Evolutionary conservation across 2,797 vertebrate species (phyloP).

Genomic region (Xenentodon cancila): DNA sequence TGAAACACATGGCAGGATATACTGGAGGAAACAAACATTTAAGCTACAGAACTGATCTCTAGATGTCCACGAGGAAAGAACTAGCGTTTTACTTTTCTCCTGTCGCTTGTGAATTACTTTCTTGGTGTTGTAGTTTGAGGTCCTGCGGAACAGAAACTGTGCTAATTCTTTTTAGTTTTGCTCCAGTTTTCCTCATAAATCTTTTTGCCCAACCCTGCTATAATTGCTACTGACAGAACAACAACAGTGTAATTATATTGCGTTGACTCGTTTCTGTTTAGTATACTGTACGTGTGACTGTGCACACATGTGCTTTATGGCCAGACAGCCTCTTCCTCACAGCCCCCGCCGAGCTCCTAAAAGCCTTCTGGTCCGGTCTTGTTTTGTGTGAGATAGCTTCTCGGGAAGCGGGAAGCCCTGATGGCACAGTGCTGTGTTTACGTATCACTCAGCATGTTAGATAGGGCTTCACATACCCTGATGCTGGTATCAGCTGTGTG

Average conservation of each 20-base stretch:
- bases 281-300: constrained; percentile 9
- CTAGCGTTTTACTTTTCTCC: not conserved
- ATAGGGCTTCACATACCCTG: constrained; percentile 71
- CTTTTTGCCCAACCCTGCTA: not conserved
- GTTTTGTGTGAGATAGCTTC: constrained; percentile 66
- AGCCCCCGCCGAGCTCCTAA: constrained; percentile 42
- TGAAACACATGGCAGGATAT: too few relatives aligned
- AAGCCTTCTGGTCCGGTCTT: constrained; percentile 51
- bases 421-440: constrained; percentile 73
- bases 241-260: constrained; percentile 42
- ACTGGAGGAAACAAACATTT: too few relatives aligned
- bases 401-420: constrained; percentile 70
- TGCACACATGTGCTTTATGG: constrained; percentile 22
- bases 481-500: constrained; percentile 80
- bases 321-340: constrained; percentile 17
- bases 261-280: constrained; percentile 37
- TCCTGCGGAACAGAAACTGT: not conserved
- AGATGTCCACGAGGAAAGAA: not conserved
- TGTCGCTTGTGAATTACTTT: not conserved
- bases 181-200: constrained; percentile 12
- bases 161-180: not conserved
- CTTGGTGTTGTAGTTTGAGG: not conserved
- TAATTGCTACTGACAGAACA: constrained; percentile 47
- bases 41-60: too few relatives aligned
- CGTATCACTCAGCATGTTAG: constrained; percentile 83